These are phyloP conservation scores for Centropus unirufus DNA, from an alignment of 2,113 vertebrate species.

Conservation along the genomic window DNA sequence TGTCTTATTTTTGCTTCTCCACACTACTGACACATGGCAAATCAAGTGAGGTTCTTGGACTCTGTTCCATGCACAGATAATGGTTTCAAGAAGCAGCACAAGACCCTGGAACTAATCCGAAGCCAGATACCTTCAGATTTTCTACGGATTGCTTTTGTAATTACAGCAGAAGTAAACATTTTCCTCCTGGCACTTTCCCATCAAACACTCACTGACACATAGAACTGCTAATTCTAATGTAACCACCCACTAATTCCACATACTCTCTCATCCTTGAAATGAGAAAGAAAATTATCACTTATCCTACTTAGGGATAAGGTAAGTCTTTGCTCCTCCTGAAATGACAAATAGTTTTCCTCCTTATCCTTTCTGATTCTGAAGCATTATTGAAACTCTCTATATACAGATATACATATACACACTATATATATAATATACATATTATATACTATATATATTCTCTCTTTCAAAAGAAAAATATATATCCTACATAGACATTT, in stretches of 20 bases:
- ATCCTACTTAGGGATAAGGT: background rate
- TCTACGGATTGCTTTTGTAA: conserved; percentile 28
- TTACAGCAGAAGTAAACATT: conserved; percentile 18
- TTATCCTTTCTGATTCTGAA: background rate
- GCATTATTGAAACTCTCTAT: background rate
- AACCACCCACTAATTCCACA: background rate
- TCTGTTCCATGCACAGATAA: background rate
- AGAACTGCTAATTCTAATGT: background rate
- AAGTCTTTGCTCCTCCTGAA: background rate
- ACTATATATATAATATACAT: too few species aligned
- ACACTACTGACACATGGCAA: background rate
- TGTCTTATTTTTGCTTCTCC: background rate
- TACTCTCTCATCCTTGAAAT: background rate
- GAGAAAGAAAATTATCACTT: background rate
- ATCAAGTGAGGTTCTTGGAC: background rate
- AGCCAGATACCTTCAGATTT: conserved; percentile 21
- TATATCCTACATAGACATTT: background rate
- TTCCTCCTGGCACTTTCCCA: background rate
- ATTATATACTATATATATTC: too few species aligned
- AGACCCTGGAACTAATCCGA: background rate
- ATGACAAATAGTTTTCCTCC: background rate
- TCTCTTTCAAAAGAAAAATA: too few species aligned
- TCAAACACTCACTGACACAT: background rate
- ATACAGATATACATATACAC: too few species aligned
- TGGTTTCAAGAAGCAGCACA: conserved; percentile 10